Evolutionary conservation across 2,113 vertebrate species (phyloP).

Genomic region (Hiodon alosoides): DNA sequence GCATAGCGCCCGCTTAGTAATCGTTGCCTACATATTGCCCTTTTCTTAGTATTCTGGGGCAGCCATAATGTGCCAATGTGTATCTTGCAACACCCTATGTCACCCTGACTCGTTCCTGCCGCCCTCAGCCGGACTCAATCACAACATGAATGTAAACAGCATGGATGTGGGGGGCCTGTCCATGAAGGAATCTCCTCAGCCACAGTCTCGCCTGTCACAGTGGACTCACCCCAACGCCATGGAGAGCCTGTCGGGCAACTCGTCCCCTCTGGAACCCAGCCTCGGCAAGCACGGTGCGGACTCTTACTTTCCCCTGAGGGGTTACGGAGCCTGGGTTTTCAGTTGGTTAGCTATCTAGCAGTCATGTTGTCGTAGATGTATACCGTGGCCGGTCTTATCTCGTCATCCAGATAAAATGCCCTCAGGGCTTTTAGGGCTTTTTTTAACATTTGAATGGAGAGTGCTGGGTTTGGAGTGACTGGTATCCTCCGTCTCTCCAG

Average conservation of each 20-base stretch:
- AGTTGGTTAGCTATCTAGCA: no score
- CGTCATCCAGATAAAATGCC: no score
- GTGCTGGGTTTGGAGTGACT: not conserved
- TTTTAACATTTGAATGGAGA: no score
- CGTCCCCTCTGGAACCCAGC: slow-evolving; percentile 87
- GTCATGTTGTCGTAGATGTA: no score
- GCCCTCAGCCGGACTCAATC: slow-evolving; percentile 83
- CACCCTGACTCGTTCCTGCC: not conserved
- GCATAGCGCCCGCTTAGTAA: no score
- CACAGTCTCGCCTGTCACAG: slow-evolving; percentile 95
- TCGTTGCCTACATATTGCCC: no score
- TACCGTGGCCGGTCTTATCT: not conserved
- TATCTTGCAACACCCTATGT: not conserved
- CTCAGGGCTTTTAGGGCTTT: not conserved
- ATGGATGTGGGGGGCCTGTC: slow-evolving; percentile 88
- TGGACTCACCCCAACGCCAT: slow-evolving; percentile 97
- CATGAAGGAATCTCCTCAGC: slow-evolving; percentile 90
- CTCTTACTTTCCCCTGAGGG: no score
- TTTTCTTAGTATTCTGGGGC: no score
- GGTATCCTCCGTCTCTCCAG: slow-evolving; percentile 43
- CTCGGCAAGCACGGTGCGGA: slow-evolving; percentile 84
- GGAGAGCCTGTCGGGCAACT: slow-evolving; percentile 82
- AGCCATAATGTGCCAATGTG: not conserved
- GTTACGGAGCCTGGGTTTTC: not conserved
- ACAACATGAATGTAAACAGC: slow-evolving; percentile 93